A percentile compares a stretch with the other conserved stretches of the same genome.
Evolutionary conservation across 2,113 vertebrate genomes (phyloP).

Genomic region (Balaenoptera acutorostrata): DNA sequence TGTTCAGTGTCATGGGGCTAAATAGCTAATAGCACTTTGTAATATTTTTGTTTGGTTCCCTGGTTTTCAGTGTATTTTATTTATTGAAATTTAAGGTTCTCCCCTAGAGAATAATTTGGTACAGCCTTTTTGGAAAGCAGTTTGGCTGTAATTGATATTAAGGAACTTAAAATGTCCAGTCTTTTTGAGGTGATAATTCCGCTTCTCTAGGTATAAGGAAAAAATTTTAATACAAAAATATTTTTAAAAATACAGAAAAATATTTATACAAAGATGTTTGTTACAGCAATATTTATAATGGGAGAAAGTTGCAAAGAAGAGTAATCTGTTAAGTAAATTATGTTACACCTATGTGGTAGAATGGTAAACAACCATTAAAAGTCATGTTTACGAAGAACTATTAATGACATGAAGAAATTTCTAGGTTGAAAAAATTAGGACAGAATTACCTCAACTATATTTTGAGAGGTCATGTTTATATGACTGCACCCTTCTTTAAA

Average conservation of each 20-base stretch:
- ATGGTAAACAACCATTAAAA: constrained; percentile 21
- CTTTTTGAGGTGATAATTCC: not conserved
- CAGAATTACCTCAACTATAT: not conserved
- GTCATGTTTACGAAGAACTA: not conserved
- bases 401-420: constrained; percentile 8
- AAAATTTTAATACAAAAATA: not conserved
- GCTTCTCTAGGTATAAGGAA: not conserved
- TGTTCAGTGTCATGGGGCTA: not conserved
- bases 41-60: constrained; percentile 19
- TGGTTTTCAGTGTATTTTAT: constrained; percentile 19
- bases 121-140: not conserved
- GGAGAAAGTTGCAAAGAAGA: not conserved
- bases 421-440: constrained; percentile 8
- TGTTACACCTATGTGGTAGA: not conserved
- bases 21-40: not conserved
- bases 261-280: not conserved
- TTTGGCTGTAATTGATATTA: not conserved
- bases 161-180: not conserved
- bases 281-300: not conserved
- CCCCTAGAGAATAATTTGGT: not conserved
- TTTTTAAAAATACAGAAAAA: not conserved
- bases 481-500: not conserved
- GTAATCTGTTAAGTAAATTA: not conserved
- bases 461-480: constrained; percentile 27
- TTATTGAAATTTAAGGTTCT: constrained; percentile 31